These are phyloP conservation scores for Platycheirus rosarum DNA, from an alignment of 2,888 invertebrate genomes.

Conservation along the genomic window DNA sequence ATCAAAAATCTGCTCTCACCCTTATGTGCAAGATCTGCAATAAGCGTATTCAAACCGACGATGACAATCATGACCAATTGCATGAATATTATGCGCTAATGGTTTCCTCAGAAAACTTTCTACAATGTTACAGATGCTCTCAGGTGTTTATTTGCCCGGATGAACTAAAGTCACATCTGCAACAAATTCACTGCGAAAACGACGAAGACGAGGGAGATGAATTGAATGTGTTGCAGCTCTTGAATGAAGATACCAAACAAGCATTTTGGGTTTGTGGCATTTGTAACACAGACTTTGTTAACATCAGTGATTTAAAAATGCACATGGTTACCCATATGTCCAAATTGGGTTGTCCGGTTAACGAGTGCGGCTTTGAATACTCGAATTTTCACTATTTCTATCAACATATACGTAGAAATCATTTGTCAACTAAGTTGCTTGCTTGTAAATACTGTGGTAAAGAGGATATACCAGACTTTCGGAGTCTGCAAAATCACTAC, in stretches of 20 bases:
- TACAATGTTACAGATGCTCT: slow-evolving; percentile 52
- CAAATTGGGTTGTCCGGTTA: slow-evolving; percentile 52
- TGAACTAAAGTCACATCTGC: slow-evolving; percentile 49
- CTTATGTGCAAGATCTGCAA: slow-evolving; percentile 68
- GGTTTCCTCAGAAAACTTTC: slow-evolving; percentile 34
- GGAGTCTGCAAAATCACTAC: slow-evolving; percentile 61
- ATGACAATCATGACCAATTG: slow-evolving; percentile 61
- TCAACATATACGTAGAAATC: slow-evolving; percentile 60
- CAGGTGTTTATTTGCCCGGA: slow-evolving; percentile 54
- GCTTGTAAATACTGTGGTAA: slow-evolving; percentile 60
- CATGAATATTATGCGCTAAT: slow-evolving; percentile 60
- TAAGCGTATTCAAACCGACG: slow-evolving; percentile 58
- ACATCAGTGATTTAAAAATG: slow-evolving; percentile 56
- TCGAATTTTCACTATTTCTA: slow-evolving; percentile 65
- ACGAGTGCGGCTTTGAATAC: slow-evolving; percentile 62
- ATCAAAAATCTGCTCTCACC: slow-evolving; percentile 37
- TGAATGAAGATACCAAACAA: slow-evolving; percentile 50
- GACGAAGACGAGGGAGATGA: slow-evolving; percentile 50
- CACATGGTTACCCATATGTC: slow-evolving; percentile 66
- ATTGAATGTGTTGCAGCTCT: slow-evolving; percentile 39
- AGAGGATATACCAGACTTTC: slow-evolving; percentile 50
- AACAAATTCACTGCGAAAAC: slow-evolving; percentile 48
- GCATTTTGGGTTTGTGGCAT: slow-evolving; percentile 50
- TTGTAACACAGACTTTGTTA: slow-evolving; percentile 48
- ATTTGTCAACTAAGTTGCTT: slow-evolving; percentile 53